phyloP scores from a whole-genome alignment of 2,888 invertebrate species.

The Tenthredo livida region DNA sequence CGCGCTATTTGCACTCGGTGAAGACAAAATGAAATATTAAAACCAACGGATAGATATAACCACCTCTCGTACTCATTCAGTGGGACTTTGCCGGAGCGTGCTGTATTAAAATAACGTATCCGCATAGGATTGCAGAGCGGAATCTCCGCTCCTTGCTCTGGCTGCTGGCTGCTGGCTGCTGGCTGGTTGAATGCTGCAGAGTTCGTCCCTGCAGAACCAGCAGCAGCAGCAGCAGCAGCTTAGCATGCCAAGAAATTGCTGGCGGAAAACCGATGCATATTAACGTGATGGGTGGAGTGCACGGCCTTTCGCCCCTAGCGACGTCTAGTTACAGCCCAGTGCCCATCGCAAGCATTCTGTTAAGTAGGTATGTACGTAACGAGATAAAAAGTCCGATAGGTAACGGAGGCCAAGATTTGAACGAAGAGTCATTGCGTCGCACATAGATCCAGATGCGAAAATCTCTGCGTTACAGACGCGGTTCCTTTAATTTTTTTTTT shows the following conservation, averaged over 20 bases:
- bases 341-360: constrained; percentile 8
- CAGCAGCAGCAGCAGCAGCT: neutral
- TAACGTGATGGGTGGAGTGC: constrained; percentile 66
- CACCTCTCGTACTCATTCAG: constrained; percentile 10
- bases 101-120: constrained; percentile 54
- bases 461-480: neutral
- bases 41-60: neutral
- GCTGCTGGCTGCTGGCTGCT: constrained; percentile 10
- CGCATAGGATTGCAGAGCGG: constrained; percentile 17
- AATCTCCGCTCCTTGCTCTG: constrained; percentile 10
- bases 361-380: constrained; percentile 27
- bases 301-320: constrained; percentile 40
- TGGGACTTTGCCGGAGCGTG: constrained; percentile 27
- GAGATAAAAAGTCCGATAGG: constrained; percentile 33
- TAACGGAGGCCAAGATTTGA: constrained; percentile 23
- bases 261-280: constrained; percentile 67
- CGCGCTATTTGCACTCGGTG: constrained; percentile 50
- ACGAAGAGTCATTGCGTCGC: constrained; percentile 37
- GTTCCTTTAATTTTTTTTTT: neutral
- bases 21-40: constrained; percentile 50
- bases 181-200: neutral
- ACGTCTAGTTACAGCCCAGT: constrained; percentile 52
- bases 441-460: constrained; percentile 17
- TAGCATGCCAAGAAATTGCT: constrained; percentile 65
- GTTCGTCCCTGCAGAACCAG: neutral